Evolutionary conservation across 2,797 vertebrate species (phyloP).

Genomic region (Pseudochromis fuscus): DNA sequence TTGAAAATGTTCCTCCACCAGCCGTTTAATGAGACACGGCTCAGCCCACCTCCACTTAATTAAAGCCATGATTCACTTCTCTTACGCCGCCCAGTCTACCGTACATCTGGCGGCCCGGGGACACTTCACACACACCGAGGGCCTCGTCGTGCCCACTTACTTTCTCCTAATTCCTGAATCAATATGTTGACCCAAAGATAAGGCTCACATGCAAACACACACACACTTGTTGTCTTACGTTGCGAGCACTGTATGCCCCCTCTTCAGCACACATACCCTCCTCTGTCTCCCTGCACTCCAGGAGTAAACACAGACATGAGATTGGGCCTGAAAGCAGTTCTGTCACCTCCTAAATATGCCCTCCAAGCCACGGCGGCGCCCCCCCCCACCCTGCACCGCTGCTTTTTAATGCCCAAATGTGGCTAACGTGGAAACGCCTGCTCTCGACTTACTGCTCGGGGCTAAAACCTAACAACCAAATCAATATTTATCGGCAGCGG

Average conservation of each 20-base stretch:
- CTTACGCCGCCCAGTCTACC: slow-evolving; percentile 45
- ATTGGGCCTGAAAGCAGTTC: slow-evolving; percentile 35
- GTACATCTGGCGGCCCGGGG: slow-evolving; percentile 42
- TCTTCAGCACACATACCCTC: slow-evolving; percentile 11
- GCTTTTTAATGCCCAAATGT: slow-evolving; percentile 67
- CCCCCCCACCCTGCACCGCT: slow-evolving; percentile 1
- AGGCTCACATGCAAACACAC: slow-evolving; percentile 24
- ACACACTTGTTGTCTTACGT: slow-evolving; percentile 7
- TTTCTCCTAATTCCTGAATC: slow-evolving; percentile 38
- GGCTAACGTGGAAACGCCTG: slow-evolving; percentile 30
- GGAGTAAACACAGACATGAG: slow-evolving; percentile 54
- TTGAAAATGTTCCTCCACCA: slow-evolving; percentile 59
- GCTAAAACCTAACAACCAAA: slow-evolving; percentile 62
- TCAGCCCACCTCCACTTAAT: slow-evolving; percentile 67
- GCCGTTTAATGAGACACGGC: slow-evolving; percentile 60
- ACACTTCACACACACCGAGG: slow-evolving; percentile 5
- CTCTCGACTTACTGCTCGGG: slow-evolving; percentile 29
- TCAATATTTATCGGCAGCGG: slow-evolving; percentile 75
- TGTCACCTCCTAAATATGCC: slow-evolving; percentile 58
- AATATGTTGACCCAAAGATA: slow-evolving; percentile 26
- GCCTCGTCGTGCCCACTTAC: slow-evolving; percentile 2
- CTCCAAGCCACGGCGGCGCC: no score
- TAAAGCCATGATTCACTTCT: slow-evolving; percentile 74
- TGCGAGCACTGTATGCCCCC: slow-evolving; percentile 3
- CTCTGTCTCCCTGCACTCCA: slow-evolving; percentile 60